These are phyloP conservation scores for Ianthella basta DNA, from an alignment of 37 sponge, comb jelly and placozoan species.

Conservation along the genomic window DNA sequence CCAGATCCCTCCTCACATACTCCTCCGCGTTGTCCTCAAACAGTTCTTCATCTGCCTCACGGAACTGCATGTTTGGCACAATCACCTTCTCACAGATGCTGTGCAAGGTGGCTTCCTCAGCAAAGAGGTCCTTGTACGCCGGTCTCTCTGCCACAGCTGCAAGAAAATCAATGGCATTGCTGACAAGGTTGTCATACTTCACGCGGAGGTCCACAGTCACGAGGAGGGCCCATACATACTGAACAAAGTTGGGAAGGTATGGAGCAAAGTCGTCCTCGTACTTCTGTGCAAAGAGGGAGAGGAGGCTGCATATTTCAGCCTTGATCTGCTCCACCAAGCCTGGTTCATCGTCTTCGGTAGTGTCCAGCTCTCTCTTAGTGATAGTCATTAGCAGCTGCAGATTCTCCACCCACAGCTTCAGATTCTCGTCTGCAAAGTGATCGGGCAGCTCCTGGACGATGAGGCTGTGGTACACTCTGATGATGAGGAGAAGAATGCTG, in stretches of 20 bases:
- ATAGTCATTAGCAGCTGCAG: conserved; percentile 82
- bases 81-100: conserved; percentile 95
- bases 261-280: conserved; percentile 94
- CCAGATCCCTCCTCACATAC: conserved; percentile 93
- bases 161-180: conserved; percentile 96
- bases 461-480: conserved; percentile 91
- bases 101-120: conserved; percentile 70
- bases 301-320: conserved; percentile 92
- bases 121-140: conserved; percentile 88
- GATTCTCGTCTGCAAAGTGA: conserved; percentile 95
- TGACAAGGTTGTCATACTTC: conserved; percentile 90
- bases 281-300: conserved; percentile 97
- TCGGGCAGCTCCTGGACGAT: conserved; percentile 96
- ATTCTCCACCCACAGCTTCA: conserved; percentile 90
- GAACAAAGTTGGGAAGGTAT: conserved; percentile 87
- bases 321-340: conserved; percentile 91
- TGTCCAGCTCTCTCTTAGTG: conserved; percentile 84
- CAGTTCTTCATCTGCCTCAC: conserved; percentile 95
- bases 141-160: conserved; percentile 92
- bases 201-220: conserved; percentile 83
- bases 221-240: conserved; percentile 88
- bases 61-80: conserved; percentile 83
- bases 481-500: conserved; percentile 88
- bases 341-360: conserved; percentile 86
- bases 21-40: conserved; percentile 99